Base-by-base conservation (phyloP, 2,113 vertebrate species). In the Ondatra zibethicus region DNA sequence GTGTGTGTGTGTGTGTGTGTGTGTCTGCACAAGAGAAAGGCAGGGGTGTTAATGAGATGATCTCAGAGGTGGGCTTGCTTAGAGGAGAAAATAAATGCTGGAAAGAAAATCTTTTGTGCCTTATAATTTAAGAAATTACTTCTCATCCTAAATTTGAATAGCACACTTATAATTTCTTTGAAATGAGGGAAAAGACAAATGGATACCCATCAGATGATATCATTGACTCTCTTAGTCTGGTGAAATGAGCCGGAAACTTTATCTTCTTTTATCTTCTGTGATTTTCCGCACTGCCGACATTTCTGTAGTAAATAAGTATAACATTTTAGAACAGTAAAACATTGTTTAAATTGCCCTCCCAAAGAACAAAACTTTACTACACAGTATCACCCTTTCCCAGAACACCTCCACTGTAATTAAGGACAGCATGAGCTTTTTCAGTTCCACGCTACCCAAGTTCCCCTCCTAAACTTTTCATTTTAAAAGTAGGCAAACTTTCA, bases 91-190 rank as follows among this genome's bases (percentile, higher is more conserved):
- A 42, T 27, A 68, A 45, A 76, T 16, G 5, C 70, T 31, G 25
- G 63, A 66, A 75, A 55, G 9, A 7, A 86, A 14, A 29, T 0
- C 3, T 77, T 93, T 63, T 2, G 16, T 10, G 65, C 61, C 66
- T 80, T 65, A 78, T 75, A 52, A 97, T 77, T 95, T 66, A 77
- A 92, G 70, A 95, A 95, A 94, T 81, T 81, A 19, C 4, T 86
- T 91, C 31, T 33, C 27, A 6, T 39, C n/a, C 33, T 42, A 72
- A 89, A 93, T 84, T 50, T 93, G 81, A 95, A 58, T n/a, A 66
- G 52, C 25, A 65, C 19, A 61, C 10, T 84, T 70, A 85, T 47
- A 75, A 55, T 91, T 95, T 90, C 23, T 33, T 73, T 88, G 76
- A 77, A 80, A 55, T 70, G 70, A 31, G 75, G 29, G 29, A 63